Percentiles rank a stretch among this genome's conserved stretches.
phyloP scores from a whole-genome alignment of 2,113 vertebrate genomes.

The Himantopus leucocephalus region DNA sequence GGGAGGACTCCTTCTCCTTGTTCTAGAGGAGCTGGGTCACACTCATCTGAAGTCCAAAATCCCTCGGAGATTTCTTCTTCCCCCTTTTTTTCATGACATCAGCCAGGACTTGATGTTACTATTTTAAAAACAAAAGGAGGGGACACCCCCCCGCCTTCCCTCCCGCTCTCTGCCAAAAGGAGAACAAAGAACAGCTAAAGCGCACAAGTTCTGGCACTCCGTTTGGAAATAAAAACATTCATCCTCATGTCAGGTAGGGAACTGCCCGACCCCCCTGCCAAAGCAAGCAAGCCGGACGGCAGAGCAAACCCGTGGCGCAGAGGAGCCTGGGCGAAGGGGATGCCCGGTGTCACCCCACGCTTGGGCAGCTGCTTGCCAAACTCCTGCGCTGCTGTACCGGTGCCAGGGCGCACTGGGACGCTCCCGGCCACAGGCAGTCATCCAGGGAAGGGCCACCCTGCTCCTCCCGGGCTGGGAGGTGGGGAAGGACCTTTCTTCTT shows the following conservation, averaged over 20 bases:
- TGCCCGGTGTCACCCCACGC: neutral
- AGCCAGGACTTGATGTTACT: constrained; percentile 19
- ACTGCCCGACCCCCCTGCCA: constrained; percentile 26
- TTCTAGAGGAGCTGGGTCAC: constrained; percentile 6
- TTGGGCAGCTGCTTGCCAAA: neutral
- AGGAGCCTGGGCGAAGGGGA: neutral
- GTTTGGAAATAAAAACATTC: constrained; percentile 54
- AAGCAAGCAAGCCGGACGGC: neutral
- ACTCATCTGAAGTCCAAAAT: neutral
- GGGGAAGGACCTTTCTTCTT: neutral
- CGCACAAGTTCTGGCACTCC: constrained; percentile 34
- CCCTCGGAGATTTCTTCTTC: neutral
- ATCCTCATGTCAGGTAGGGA: constrained; percentile 62
- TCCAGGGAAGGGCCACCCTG: neutral
- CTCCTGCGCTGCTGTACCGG: neutral
- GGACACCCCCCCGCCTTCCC: constrained; percentile 28
- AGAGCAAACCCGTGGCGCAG: neutral
- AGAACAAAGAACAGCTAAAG: constrained; percentile 57
- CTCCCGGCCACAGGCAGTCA: neutral
- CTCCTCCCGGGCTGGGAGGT: neutral
- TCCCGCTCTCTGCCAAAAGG: constrained; percentile 1
- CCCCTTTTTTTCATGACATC: neutral
- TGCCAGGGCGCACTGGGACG: neutral
- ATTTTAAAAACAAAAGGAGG: constrained; percentile 52
- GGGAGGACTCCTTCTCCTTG: neutral